Percentiles rank a stretch among this genome's conserved stretches.
Evolutionary conservation across 2,888 invertebrate species (phyloP).

Genomic region (Scaptomyza parva): DNA sequence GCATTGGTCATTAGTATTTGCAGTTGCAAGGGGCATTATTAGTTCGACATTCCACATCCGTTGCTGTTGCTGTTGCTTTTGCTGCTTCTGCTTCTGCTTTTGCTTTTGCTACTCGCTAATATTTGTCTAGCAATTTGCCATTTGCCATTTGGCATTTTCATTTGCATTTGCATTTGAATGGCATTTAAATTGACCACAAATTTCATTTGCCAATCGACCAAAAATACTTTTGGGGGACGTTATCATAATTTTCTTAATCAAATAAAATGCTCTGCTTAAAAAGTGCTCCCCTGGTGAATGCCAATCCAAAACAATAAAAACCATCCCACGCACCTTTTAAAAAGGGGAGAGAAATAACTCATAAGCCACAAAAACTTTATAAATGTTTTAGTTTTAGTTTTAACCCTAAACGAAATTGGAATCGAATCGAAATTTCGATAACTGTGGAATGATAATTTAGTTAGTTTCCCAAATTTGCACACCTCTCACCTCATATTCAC

Average conservation of each 20-base stretch:
- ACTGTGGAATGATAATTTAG: too few species aligned
- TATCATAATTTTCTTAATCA: constrained; percentile 4
- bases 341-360: too few species aligned
- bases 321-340: too few species aligned
- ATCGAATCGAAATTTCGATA: too few species aligned
- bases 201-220: constrained; percentile 21
- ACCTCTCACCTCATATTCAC: too few species aligned
- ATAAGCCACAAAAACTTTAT: too few species aligned
- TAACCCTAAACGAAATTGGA: too few species aligned
- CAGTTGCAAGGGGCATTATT: constrained; percentile 44
- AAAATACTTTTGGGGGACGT: not conserved
- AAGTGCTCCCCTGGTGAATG: not conserved
- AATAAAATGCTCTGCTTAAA: not conserved
- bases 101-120: not conserved
- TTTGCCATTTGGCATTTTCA: too few species aligned
- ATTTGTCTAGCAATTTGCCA: constrained; percentile 43
- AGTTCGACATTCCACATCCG: constrained; percentile 46
- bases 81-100: not conserved
- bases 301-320: too few species aligned
- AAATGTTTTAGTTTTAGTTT: too few species aligned
- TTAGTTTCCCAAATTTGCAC: too few species aligned
- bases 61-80: not conserved
- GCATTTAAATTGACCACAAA: constrained; percentile 39
- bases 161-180: constrained; percentile 62
- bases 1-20: constrained; percentile 26